Evolutionary conservation across 2,797 vertebrate species (phyloP).

Genomic region (Silurus lanzhouensis): DNA sequence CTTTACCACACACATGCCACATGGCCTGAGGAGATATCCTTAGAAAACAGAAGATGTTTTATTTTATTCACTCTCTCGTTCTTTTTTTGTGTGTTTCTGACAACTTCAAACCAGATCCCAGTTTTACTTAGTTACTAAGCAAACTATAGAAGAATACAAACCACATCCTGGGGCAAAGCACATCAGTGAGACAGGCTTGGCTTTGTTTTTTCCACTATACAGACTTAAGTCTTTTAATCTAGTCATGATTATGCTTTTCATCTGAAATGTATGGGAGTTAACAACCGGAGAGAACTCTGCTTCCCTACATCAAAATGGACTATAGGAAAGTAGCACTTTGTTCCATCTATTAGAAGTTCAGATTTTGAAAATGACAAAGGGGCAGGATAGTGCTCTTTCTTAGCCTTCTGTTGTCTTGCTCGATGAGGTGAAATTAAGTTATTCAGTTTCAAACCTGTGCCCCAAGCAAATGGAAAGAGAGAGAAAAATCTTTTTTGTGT

Average conservation of each 20-base stretch:
- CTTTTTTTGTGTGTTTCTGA: constrained; percentile 17
- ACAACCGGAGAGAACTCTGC: constrained; percentile 34
- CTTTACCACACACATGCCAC: constrained; percentile 47
- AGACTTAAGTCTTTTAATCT: constrained; percentile 41
- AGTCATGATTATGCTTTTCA: constrained; percentile 45
- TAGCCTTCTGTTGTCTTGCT: constrained; percentile 51
- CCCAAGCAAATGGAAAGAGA: constrained; percentile 64
- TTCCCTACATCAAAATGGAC: constrained; percentile 35
- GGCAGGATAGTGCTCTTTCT: constrained; percentile 45
- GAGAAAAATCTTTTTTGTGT: constrained; percentile 66
- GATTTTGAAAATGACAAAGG: constrained; percentile 57
- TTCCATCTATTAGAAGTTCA: constrained; percentile 63
- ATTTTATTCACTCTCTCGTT: constrained; percentile 21
- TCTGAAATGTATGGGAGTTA: constrained; percentile 34
- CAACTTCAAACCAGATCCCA: constrained; percentile 10
- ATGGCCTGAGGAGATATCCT: constrained; percentile 51
- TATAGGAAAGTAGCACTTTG: constrained; percentile 6
- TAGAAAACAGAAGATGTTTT: constrained; percentile 23
- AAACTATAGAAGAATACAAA: constrained; percentile 44
- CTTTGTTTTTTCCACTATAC: constrained; percentile 32
- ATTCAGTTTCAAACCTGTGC: constrained; percentile 74
- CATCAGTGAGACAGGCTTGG: constrained; percentile 13
- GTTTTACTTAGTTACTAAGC: constrained; percentile 17
- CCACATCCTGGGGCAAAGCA: constrained; percentile 37
- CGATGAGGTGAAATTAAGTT: constrained; percentile 76